These are phyloP conservation scores for Pangasius larnaudii DNA, from an alignment of 2,797 vertebrate genomes.

Conservation along the genomic window DNA sequence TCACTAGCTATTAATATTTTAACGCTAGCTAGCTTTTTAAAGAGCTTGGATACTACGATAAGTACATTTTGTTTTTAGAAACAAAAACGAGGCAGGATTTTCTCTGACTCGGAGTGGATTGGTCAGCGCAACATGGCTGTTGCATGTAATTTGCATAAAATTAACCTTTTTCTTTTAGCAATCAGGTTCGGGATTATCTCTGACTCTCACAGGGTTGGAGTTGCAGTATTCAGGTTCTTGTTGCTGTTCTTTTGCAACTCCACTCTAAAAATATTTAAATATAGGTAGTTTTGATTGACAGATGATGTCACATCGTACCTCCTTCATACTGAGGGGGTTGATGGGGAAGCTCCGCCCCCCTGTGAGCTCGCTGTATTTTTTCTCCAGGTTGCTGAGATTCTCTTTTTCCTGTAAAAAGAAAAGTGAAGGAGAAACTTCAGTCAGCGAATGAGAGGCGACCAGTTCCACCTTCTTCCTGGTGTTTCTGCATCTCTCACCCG, in stretches of 20 bases:
- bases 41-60: not conserved
- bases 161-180: not conserved
- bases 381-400: constrained; percentile 71
- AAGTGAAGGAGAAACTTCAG: not conserved
- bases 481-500: constrained; percentile 63
- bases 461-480: not conserved
- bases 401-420: constrained; percentile 75
- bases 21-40: not conserved
- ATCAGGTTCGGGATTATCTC: not conserved
- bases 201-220: no score
- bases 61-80: not conserved
- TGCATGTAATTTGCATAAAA: not conserved
- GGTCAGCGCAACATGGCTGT: not conserved
- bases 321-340: constrained; percentile 67
- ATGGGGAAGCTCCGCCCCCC: constrained; percentile 70
- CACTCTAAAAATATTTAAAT: not conserved
- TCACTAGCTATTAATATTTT: not conserved
- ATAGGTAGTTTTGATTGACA: not conserved
- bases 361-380: constrained; percentile 73
- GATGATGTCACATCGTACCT: constrained; percentile 66
- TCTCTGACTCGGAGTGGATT: not conserved
- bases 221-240: not conserved
- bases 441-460: not conserved
- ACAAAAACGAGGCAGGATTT: not conserved
- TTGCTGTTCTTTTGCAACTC: not conserved